Conservation (phyloP, 2,888 invertebrate species). For the Periphyllus acericola region DNA sequence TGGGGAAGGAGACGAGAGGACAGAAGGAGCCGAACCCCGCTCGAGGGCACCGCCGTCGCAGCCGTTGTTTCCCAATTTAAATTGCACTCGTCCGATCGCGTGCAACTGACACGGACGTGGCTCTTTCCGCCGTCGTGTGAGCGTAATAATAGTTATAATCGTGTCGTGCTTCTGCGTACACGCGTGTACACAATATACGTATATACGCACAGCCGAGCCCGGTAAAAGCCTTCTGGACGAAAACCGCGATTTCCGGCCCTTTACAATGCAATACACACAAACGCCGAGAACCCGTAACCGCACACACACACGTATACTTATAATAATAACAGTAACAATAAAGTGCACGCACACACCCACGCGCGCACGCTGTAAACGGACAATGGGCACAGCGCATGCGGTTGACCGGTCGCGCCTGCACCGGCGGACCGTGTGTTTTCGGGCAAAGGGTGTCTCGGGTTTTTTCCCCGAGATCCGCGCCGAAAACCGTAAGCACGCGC, state of each 20-base stretch:
- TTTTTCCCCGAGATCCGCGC: constrained; percentile 5
- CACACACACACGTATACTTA: neutral
- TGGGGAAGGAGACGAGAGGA: neutral
- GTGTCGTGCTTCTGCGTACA: neutral
- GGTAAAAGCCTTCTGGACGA: constrained; percentile 58
- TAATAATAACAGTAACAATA: constrained; percentile 21
- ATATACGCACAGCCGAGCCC: neutral
- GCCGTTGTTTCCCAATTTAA: constrained; percentile 55
- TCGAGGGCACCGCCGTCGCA: constrained; percentile 20
- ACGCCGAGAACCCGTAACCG: neutral
- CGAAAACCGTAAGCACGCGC: neutral
- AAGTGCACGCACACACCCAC: neutral
- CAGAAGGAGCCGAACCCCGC: neutral
- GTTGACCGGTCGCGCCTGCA: constrained; percentile 31
- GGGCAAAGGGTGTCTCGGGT: constrained; percentile 18
- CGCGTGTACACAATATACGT: neutral
- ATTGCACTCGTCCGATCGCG: constrained; percentile 57
- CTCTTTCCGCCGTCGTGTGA: constrained; percentile 32
- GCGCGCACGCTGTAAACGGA: neutral
- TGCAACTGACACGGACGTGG: constrained; percentile 56
- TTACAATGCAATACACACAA: neutral
- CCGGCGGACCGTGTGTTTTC: constrained; percentile 45
- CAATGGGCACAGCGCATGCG: constrained; percentile 38
- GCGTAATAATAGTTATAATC: constrained; percentile 14
- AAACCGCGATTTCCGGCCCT: constrained; percentile 58